A percentile compares a stretch with the other conserved stretches of the same genome.
Conservation (phyloP, 2,113 vertebrate species). For the Petaurus breviceps region DNA sequence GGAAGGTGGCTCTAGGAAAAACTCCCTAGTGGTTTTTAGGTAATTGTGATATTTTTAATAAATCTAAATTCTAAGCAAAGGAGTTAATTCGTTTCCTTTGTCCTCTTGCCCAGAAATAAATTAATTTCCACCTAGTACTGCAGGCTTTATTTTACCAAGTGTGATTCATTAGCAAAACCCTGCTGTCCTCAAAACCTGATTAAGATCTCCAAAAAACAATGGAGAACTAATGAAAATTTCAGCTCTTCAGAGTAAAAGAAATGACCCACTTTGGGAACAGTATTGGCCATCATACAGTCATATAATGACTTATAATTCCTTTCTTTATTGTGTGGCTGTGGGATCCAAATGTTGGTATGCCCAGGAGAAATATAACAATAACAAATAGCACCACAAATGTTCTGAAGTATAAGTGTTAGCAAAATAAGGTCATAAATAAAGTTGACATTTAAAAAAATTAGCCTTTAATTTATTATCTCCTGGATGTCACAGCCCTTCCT, state of each 20-base stretch:
- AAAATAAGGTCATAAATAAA: not conserved
- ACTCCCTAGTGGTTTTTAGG: not conserved
- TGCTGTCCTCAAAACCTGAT: not conserved
- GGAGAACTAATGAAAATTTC: not conserved
- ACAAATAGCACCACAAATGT: not conserved
- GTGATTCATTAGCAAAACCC: not conserved
- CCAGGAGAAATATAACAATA: not conserved
- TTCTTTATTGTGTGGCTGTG: not conserved
- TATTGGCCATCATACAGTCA: not conserved
- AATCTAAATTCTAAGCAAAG: not conserved
- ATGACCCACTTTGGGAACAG: not conserved
- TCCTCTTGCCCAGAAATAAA: not conserved
- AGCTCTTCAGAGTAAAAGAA: not conserved
- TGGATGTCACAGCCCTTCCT: not conserved
- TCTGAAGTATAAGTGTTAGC: not conserved
- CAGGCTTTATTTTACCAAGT: not conserved
- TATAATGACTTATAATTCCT: not conserved
- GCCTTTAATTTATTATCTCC: not conserved
- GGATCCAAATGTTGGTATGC: constrained; percentile 4
- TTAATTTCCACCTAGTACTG: not conserved
- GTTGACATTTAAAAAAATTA: not conserved
- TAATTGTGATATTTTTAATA: not conserved
- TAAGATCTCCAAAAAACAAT: not conserved
- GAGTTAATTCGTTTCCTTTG: not conserved
- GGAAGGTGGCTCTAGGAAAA: not conserved